Base-by-base conservation (phyloP, 2,888 invertebrate species). In the Stenodema calcarata region DNA sequence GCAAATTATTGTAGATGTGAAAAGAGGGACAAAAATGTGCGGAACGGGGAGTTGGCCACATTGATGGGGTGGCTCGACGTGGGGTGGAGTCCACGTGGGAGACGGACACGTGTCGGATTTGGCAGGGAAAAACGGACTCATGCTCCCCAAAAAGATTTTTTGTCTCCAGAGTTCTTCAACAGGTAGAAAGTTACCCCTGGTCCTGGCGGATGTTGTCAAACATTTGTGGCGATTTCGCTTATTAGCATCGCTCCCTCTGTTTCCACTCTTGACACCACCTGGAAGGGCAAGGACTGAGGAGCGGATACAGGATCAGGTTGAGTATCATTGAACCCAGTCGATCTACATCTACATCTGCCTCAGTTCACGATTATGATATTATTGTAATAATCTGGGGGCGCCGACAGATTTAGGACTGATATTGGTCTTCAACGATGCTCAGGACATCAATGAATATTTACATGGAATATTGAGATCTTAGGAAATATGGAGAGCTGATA, bases 1-100 rank as follows among this genome's bases (percentile, higher is more conserved):
- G 78, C 78, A 78, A 78, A 78, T 78, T 78, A 78, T 78, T 44
- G 9, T 62, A 9, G 62, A 18, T 62, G 62, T 62, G 62, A 62
- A 62, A 12, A 12, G 62, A 62, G 62, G 47, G 62, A 62, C 62
- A 23, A 23, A 62, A 62, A 62, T 23, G 23, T 62, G 62, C 62
- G 62, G 62, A 62, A 62, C 62, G 23, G 23, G 62, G 23, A n/a
- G n/a, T n/a, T n/a, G n/a, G n/a, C n/a, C n/a, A n/a, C 62, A 62
- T 62, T 62, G 62, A 62, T 23, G 62, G 62, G 62, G 62, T 23
- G 62, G 23, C 12, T 23, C 11, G 23, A 62, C 4, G 3, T 62
- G 62, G 78, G 44, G 78, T 78, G 78, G 23, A n/a, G 78, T 18
- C 42, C 27, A 42, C 78, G 62, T 62, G 62, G 62, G 62, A 9